These are phyloP conservation scores for Stegostoma tigrinum DNA, from an alignment of 2,113 vertebrate species.

Conservation along the genomic window DNA sequence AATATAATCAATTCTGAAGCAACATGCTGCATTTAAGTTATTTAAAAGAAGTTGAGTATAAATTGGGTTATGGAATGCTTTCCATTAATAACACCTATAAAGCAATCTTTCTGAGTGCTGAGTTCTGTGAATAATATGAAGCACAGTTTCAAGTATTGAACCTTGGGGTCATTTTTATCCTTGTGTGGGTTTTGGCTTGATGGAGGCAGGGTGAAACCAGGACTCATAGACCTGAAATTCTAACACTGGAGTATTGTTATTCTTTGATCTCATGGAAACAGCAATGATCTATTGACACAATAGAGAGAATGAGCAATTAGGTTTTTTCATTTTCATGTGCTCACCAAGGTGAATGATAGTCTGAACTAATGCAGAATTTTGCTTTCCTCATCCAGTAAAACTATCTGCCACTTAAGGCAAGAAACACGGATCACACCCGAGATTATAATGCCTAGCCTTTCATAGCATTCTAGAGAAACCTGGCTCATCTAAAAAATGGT, in stretches of 20 bases:
- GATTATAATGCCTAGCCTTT: background rate
- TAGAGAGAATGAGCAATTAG: background rate
- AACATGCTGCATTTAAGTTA: background rate
- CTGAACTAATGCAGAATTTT: background rate
- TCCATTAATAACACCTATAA: background rate
- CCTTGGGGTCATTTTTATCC: background rate
- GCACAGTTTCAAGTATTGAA: background rate
- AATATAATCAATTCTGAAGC: background rate
- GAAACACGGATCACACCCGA: background rate
- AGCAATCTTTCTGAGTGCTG: background rate
- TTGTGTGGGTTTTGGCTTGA: background rate
- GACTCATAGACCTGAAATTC: background rate
- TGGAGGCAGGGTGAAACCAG: background rate
- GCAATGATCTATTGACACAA: background rate
- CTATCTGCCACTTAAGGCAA: background rate
- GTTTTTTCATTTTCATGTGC: background rate
- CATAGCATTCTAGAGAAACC: too few species aligned
- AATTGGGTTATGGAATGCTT: constrained; percentile 6
- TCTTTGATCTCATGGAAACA: background rate
- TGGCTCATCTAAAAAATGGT: too few species aligned
- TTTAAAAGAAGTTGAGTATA: background rate
- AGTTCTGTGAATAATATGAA: background rate
- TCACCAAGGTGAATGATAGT: background rate
- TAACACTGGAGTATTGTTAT: background rate
- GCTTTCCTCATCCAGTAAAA: background rate